Evolutionary conservation across 2,888 invertebrate genomes (phyloP), one percentile per base, ranked within the genome.

Genomic region (Ashinkailepas kermadecensis): DNA sequence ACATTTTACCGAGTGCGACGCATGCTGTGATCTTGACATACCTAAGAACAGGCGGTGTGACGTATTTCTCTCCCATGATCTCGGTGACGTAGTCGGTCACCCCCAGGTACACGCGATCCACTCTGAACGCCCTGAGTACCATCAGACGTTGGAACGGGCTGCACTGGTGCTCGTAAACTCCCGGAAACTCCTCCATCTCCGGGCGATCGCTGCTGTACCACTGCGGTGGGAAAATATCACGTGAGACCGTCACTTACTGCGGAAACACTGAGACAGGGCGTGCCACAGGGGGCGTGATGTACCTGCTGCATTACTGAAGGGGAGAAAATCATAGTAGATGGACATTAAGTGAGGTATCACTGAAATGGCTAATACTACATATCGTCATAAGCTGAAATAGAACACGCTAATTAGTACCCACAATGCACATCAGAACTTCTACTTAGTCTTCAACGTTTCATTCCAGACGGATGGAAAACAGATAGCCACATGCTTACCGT

Each of bases 201-300:
- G 95, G 96, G 18, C 90, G 90, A 86, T 96, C 96, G 86, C 92
- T 89, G 87, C 96, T 94, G 87, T 91, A 95, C 96, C 95, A 96
- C 91, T 94, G 86, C 85, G 90, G 12, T 15, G 59, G 39, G 39
- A 39, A 39, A 39, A 39, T 4, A 39, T 39, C 59, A 11, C 59
- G 15, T 15, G 12, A 59, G 59, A 59, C 7, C 3, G 59, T 59
- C 59, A 59, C 59, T 4, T 39, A 4, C 0, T 15, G 59, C 12
- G 59, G 59, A 15, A 59, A 59, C 59, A 15, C 59, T 59, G 59
- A 39, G 39, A 4, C 39, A 39, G 39, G 39, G 39, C 39, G 39
- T 39, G 39, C 39, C 39, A 39, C 39, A n/a, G 39, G 39, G 39
- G 39, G 39, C 39, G 39, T 39, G 39, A 39, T 39, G 39, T 39